Percentiles rank a stretch among this genome's conserved stretches.
These are phyloP conservation scores for Diploscapter pachys DNA, from an alignment of 1,140 invertebrate species.

Conservation along the genomic window DNA sequence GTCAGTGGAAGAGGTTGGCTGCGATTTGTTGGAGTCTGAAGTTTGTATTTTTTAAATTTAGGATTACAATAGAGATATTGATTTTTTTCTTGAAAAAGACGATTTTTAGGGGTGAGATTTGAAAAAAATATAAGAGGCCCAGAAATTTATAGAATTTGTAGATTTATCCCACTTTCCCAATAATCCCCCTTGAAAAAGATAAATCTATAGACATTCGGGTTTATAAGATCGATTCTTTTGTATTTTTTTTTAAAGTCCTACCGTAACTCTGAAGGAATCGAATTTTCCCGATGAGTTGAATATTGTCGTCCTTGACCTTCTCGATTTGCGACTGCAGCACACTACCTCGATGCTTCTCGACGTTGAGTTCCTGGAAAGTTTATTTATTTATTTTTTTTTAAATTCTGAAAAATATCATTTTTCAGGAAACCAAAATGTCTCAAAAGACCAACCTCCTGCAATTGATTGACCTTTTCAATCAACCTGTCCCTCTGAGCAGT, in stretches of 20 bases:
- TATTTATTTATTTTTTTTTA: background rate
- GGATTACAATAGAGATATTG: background rate
- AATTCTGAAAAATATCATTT: background rate
- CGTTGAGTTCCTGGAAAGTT: constrained; percentile 5
- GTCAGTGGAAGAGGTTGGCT: too few species aligned
- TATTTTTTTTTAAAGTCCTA: background rate
- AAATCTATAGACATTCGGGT: too few species aligned
- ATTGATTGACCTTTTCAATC: constrained; percentile 7
- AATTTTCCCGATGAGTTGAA: constrained; percentile 24
- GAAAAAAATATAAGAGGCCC: too few species aligned
- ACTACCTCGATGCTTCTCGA: background rate
- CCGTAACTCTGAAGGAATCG: constrained; percentile 25
- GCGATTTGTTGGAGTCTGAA: background rate
- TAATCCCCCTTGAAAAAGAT: too few species aligned
- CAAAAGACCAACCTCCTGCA: constrained; percentile 16
- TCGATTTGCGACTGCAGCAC: constrained; percentile 26
- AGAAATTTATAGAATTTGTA: too few species aligned
- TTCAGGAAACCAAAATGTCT: background rate
- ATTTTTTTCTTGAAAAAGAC: background rate
- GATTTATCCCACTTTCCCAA: too few species aligned
- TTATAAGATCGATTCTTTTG: too few species aligned
- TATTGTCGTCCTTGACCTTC: constrained; percentile 29
- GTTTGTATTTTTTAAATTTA: background rate
- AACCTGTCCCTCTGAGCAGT: constrained; percentile 24
- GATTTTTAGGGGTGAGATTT: too few species aligned